Conservation (phyloP, 1,140 invertebrate genomes). For the Vanessa tameamea region DNA sequence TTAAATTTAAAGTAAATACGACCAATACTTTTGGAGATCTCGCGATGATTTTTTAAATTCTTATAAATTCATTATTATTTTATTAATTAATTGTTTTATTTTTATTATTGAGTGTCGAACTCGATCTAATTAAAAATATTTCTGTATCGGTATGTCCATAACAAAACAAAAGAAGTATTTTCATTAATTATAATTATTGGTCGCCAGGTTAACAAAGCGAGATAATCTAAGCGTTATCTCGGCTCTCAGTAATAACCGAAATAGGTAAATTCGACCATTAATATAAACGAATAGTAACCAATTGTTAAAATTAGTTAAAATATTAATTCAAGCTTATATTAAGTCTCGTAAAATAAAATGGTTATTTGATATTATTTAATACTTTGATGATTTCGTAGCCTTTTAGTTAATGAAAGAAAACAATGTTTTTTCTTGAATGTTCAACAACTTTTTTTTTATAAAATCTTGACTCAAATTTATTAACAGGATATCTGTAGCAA, state of each 20-base stretch:
- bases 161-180: constrained; percentile 35
- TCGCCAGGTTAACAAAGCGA: constrained; percentile 52
- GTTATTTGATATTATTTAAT: background rate
- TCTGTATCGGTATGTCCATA: constrained; percentile 35
- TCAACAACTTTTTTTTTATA: no score
- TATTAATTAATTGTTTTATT: no score
- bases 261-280: constrained; percentile 21
- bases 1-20: no score
- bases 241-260: constrained; percentile 21
- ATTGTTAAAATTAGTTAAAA: background rate
- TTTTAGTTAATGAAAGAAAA: background rate
- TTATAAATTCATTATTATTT: no score
- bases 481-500: no score
- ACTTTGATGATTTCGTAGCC: background rate
- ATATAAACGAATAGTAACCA: constrained; percentile 18
- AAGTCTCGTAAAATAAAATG: background rate
- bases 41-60: no score
- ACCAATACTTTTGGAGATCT: no score
- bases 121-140: background rate
- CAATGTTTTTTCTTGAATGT: background rate
- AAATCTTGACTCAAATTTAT: no score
- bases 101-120: no score
- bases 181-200: constrained; percentile 63
- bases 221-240: constrained; percentile 38
- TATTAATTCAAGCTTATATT: constrained; percentile 24